Evolutionary conservation across 2,888 invertebrate species (phyloP), one percentile per base, ranked within the genome.

Genomic region (Spodoptera picta): DNA sequence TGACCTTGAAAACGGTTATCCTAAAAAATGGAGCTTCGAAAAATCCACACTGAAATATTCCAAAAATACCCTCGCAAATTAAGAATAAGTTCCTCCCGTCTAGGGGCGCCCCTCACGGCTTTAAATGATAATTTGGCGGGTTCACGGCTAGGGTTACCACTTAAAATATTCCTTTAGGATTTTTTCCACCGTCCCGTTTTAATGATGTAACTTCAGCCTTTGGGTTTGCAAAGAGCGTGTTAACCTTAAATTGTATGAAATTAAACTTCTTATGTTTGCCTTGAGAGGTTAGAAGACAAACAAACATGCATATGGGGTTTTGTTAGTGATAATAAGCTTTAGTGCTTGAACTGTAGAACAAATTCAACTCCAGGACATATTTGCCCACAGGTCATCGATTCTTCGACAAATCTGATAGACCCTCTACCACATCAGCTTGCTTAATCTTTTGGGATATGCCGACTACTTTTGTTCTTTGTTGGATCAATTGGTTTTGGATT

Each of bases 121-220:
- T 69, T 75, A 60, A 75, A 75, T 73, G 73, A 73, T 60, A 75
- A 60, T 69, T 62, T 65, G 49, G 10, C 51, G 57, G 48, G 69
- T 65, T 75, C 57, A 45, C 54, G 61, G 58, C 31, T 64, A 65
- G 65, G 54, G 73, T 64, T 57, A 58, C 74, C 68, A 65, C 59
- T 58, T 69, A 53, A 66, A 60, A 67, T 46, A 63, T 53, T 60
- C 56, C 49, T 57, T 60, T 54, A n/a, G 50, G 11, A 50, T 42
- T 53, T 59, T 73, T 70, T 48, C 45, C 59, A n/a, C 11, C 24
- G 19, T 48, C 36, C 36, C 36, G 3, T 63, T 71, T 60, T 72
- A 72, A 72, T 68, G 71, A 72, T 54, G 59, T 54, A 64, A 60
- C 63, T 71, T 71, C 42, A 48, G 52, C 23, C 48, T 44, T 14